Evolutionary conservation across 2,113 vertebrate genomes (phyloP), one percentile per base, ranked within the genome.

Genomic region (Dendropsophus ebraccatus): DNA sequence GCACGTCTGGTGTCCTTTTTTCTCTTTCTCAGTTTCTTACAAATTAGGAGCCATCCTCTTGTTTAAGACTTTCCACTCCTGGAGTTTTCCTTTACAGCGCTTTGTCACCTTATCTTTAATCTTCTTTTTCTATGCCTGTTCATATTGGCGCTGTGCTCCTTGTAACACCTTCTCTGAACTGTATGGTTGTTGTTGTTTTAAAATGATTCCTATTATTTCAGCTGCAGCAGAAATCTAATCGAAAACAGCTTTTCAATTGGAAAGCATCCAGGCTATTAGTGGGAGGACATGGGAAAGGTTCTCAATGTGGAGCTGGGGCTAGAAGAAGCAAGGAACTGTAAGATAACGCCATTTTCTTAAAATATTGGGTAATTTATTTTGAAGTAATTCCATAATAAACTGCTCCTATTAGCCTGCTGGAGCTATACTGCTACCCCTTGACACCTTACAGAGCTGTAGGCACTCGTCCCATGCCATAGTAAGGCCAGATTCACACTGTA

Each of bases 11-110:
- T 13, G 25, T 0, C 21, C 41, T 79, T 37, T 79, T 79, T 41
- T 21, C 41, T 79, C 37, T 79, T 79, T 41, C 76, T 58, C 35
- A 30, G 76, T 79, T 54, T 58, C 49, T 35, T 19, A 19, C 47
- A 32, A 28, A 77, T 54, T 30, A 77, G 37, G 21, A 73, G 21
- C 23, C 4, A 6, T 41, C 35, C 70, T 45, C 21, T 73, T 8
- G 45, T 45, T n/a, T 3, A 7, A 77, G 25, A 21, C 50, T 35
- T 54, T 32, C 50, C 30, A 78, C 28, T 56, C n/a, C n/a, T n/a
- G n/a, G n/a, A n/a, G n/a, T n/a, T n/a, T n/a, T n/a, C n/a, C n/a
- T 78, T 56, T 76, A 11, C 37, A 10, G 23, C 13, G 3, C 17
- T 70, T 2, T 30, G 9, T 4, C 21, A 9, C 8, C 37, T 45